phyloP scores from a whole-genome alignment of 2,113 vertebrate species.

The Cyanocitta stelleri region DNA sequence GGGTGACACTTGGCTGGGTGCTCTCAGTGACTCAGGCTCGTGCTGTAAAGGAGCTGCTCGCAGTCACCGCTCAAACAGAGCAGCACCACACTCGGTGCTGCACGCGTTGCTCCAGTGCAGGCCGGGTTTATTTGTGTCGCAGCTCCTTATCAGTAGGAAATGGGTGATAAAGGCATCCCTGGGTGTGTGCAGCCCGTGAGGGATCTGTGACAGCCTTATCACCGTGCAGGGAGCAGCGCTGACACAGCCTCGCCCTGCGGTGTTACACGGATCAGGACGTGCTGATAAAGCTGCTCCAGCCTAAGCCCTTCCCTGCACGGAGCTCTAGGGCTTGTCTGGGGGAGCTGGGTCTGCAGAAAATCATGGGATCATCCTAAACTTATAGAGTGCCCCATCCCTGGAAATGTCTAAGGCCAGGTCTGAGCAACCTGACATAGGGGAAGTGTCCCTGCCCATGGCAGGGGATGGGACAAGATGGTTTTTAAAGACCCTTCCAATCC shows the following conservation, averaged over 20 bases:
- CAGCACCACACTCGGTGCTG: rapidly evolving
- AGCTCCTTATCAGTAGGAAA: background rate
- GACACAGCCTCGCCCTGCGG: rapidly evolving
- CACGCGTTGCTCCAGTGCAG: rapidly evolving
- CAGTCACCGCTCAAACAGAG: background rate
- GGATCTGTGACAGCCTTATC: background rate
- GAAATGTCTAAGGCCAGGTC: too few species aligned
- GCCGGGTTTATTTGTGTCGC: background rate
- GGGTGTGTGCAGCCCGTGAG: background rate
- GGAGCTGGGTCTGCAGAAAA: background rate
- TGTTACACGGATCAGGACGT: rapidly evolving
- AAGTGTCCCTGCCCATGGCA: background rate
- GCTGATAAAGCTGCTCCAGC: background rate
- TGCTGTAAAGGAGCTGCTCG: background rate
- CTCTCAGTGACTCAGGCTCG: rapidly evolving
- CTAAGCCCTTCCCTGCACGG: background rate
- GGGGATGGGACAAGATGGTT: background rate
- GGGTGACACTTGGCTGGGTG: background rate
- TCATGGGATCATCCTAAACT: background rate
- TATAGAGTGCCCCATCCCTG: background rate
- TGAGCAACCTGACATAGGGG: background rate
- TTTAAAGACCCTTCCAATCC: background rate
- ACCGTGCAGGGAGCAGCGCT: rapidly evolving
- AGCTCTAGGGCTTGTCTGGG: background rate
- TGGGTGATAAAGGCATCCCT: background rate